Evolutionary conservation across 2,113 vertebrate species (phyloP), one percentile per base, ranked within the genome.

Genomic region (Anolis sagrei): DNA sequence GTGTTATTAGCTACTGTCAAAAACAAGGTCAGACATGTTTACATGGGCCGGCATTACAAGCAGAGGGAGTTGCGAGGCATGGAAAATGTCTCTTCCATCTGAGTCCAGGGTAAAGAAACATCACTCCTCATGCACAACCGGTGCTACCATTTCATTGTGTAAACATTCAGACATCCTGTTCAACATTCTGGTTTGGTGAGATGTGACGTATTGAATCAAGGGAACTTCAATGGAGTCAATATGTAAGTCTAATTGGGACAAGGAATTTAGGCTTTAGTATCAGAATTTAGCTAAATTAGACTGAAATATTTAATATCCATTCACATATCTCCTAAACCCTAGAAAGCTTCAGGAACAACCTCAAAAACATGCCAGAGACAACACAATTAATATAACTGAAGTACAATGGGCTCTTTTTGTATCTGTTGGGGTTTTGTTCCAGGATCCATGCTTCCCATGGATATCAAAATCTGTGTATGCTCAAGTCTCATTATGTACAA

Each of bases 1-100:
- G 39, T 86, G 84, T 81, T 86, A 81, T 86, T 86, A 51, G 84
- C 78, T 80, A 86, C 84, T 86, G 84, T 66, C 84, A 86, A 34
- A 75, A 80, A 81, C 16, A 68, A 75, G 84, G 84, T 81, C 78
- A 49, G 84, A 44, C 44, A 5, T 86, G 58, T 86, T 86, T 86
- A 86, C 21, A 81, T 51, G 78, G 68, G n/a, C 70, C 81, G 70
- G 78, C 80, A 70, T 86, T 86, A 86, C 75, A 81, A 86, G 62
- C 77, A 75, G 39, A 44, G 39, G 58, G 34, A 18, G 66, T 39
- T 36, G 84, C 78, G 51, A 69, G 10, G 34, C 58, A 81, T 83
- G 78, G 70, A 81, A n/a, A 80, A 48, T 80, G 78, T 86, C 79
- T 81, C 10, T 81, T 27, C 69, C 78, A 81, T 19, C 58, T 16